Evolutionary conservation across 2,888 invertebrate genomes (phyloP).

Genomic region (Emmelina monodactyla): DNA sequence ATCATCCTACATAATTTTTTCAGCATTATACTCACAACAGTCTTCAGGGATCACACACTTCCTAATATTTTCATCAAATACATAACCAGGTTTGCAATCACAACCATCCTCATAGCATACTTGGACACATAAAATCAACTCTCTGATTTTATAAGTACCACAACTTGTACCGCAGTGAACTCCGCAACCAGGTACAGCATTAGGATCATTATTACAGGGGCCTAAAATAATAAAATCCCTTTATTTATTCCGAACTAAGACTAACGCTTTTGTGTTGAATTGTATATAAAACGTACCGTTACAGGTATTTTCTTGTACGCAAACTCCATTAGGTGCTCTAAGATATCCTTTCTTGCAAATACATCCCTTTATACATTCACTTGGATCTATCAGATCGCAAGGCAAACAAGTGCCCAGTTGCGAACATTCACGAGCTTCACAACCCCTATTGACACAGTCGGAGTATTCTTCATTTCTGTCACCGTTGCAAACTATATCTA

Average conservation of each 20-base stretch:
- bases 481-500: too few relatives aligned
- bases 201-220: conserved; percentile 14
- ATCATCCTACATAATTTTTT: neutral
- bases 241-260: neutral
- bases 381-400: conserved; percentile 12
- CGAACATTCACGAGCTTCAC: conserved; percentile 17
- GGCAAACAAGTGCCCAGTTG: conserved; percentile 6
- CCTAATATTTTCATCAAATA: conserved; percentile 11
- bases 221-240: neutral
- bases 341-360: conserved; percentile 16
- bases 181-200: conserved; percentile 18
- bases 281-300: neutral
- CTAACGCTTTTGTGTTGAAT: neutral
- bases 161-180: conserved; percentile 16
- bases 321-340: conserved; percentile 5
- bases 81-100: conserved; percentile 17
- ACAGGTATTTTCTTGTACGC: conserved; percentile 3
- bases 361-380: conserved; percentile 16
- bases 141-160: conserved; percentile 7
- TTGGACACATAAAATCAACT: conserved; percentile 9
- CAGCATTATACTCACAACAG: conserved; percentile 19
- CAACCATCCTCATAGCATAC: conserved; percentile 18
- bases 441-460: conserved; percentile 19
- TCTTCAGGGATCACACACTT: conserved; percentile 19
- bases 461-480: conserved; percentile 15